Evolutionary conservation across 2,113 vertebrate genomes (phyloP).

Genomic region (Bungarus multicinctus): DNA sequence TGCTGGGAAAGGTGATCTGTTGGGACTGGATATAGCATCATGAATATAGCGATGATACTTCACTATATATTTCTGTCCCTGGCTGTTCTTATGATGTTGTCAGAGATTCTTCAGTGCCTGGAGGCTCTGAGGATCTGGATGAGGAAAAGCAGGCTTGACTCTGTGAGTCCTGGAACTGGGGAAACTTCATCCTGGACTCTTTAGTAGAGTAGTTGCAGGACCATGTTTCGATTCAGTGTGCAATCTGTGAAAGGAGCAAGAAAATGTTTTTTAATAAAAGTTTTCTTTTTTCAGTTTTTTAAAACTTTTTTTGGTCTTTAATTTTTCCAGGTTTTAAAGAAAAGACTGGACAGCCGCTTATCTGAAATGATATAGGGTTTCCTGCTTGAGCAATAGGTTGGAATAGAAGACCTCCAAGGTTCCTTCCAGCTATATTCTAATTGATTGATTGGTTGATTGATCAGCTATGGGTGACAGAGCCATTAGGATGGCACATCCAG

Average conservation of each 20-base stretch:
- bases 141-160: not conserved
- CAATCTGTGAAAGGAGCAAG: not conserved
- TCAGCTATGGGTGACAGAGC: not conserved
- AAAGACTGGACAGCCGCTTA: too few species aligned
- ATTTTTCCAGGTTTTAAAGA: too few species aligned
- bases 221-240: not conserved
- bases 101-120: not conserved
- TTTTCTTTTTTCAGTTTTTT: too few species aligned
- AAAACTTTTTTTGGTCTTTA: too few species aligned
- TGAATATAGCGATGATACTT: not conserved
- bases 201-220: not conserved
- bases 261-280: not conserved
- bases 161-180: not conserved
- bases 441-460: not conserved
- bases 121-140: not conserved
- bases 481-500: not conserved
- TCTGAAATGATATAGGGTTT: too few species aligned
- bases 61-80: not conserved
- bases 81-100: not conserved
- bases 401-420: not conserved
- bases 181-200: not conserved
- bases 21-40: not conserved
- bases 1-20: not conserved
- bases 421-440: not conserved
- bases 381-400: not conserved